Evolutionary conservation across 2,888 invertebrate species (phyloP).

Genomic region (Trachelus troglodyta): DNA sequence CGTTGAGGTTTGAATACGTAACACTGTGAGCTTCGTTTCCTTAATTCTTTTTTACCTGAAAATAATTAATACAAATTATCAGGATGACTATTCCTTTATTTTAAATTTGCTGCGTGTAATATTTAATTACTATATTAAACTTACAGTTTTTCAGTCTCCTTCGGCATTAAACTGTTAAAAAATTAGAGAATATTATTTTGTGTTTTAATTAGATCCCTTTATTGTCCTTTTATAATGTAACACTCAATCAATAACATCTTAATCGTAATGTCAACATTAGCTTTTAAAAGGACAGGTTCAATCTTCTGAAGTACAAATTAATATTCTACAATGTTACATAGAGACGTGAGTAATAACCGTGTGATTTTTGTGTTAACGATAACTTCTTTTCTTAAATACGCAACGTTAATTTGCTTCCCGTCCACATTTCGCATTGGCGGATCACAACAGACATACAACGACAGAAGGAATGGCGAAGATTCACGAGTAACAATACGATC

Average conservation of each 20-base stretch:
- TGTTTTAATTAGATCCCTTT: slow-evolving; percentile 41
- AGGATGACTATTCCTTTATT: too few relatives aligned
- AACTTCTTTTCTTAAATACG: not conserved
- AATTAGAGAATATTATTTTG: too few relatives aligned
- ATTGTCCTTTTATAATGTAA: slow-evolving; percentile 52
- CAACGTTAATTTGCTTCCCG: not conserved
- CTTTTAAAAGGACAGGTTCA: slow-evolving; percentile 38
- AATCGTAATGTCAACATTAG: slow-evolving; percentile 38
- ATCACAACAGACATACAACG: not conserved
- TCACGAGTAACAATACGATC: not conserved
- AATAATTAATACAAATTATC: not conserved
- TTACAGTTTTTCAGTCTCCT: not conserved
- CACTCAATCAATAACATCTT: slow-evolving; percentile 49
- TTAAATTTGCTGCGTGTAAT: too few relatives aligned
- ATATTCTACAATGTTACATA: slow-evolving; percentile 32
- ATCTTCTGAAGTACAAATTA: slow-evolving; percentile 34
- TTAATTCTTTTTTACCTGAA: not conserved
- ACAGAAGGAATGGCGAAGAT: not conserved
- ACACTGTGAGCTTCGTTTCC: not conserved
- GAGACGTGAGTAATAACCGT: not conserved
- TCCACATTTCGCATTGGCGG: not conserved
- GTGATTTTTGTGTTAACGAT: not conserved
- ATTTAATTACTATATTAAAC: not conserved
- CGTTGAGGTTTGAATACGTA: not conserved
- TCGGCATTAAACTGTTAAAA: not conserved